phyloP scores from a whole-genome alignment of 2,113 vertebrate species.

The Myotis lucifugus region DNA sequence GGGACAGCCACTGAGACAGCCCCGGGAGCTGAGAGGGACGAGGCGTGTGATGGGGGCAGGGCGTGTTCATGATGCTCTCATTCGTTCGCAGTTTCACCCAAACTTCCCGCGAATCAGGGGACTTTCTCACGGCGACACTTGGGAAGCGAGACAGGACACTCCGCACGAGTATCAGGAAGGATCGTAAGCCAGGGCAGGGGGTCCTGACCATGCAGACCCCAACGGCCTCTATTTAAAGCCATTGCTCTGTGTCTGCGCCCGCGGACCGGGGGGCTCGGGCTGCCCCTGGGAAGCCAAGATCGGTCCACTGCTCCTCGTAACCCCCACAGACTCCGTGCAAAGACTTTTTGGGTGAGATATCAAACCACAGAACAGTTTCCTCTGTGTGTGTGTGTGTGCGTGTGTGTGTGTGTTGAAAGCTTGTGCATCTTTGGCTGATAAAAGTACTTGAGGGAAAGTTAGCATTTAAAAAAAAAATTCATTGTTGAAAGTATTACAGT shows the following conservation, averaged over 20 bases:
- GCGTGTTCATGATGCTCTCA: background rate
- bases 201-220: background rate
- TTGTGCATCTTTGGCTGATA: background rate
- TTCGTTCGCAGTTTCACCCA: background rate
- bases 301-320: background rate
- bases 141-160: background rate
- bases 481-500: too few species aligned
- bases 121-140: background rate
- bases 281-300: background rate
- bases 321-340: too few species aligned
- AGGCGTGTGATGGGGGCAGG: background rate
- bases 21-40: background rate
- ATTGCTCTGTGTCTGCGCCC: too few species aligned
- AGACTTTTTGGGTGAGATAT: background rate
- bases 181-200: background rate
- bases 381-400: too few species aligned
- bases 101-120: background rate
- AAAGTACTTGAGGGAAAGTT: background rate
- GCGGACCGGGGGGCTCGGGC: too few species aligned
- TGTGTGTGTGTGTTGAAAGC: background rate
- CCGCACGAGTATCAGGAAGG: background rate
- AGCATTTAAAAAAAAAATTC: background rate
- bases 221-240: background rate
- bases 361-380: background rate
- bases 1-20: background rate